Conservation (phyloP, 2,797 vertebrate species). For the Hephaestus fuliginosus region DNA sequence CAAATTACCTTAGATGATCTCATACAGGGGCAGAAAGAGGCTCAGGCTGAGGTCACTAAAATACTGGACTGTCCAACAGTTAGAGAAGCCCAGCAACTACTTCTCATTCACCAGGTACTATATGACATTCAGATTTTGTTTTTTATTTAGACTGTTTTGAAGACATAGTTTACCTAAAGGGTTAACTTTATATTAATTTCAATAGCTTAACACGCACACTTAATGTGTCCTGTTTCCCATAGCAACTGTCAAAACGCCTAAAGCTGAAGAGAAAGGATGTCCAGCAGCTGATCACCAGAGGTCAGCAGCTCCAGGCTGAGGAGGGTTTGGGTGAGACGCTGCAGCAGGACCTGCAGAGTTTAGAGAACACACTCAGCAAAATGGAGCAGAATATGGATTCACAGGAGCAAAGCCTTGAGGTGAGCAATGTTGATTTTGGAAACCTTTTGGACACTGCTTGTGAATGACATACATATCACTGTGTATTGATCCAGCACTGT, state of each 20-base stretch:
- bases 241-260: constrained; percentile 94
- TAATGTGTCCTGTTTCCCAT: neutral
- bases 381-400: constrained; percentile 91
- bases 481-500: constrained; percentile 3
- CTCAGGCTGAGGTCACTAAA: constrained; percentile 88
- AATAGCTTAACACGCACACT: neutral
- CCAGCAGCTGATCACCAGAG: constrained; percentile 90
- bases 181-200: neutral
- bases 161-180: neutral
- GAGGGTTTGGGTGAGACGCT: constrained; percentile 86
- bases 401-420: constrained; percentile 93
- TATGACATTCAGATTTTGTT: neutral
- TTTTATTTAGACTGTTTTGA: neutral
- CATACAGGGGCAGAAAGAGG: constrained; percentile 90
- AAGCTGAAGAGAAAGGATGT: constrained; percentile 90
- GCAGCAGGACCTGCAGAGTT: constrained; percentile 85
- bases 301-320: constrained; percentile 88
- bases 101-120: constrained; percentile 92
- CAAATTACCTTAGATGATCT: constrained; percentile 90
- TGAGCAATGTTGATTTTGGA: constrained; percentile 58
- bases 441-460: neutral
- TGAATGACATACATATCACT: neutral
- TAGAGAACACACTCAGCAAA: constrained; percentile 89
- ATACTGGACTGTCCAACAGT: constrained; percentile 92
- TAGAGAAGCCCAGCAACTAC: constrained; percentile 93